These are phyloP conservation scores for Dipodomys spectabilis DNA, from an alignment of 2,113 vertebrate species.

Conservation along the genomic window DNA sequence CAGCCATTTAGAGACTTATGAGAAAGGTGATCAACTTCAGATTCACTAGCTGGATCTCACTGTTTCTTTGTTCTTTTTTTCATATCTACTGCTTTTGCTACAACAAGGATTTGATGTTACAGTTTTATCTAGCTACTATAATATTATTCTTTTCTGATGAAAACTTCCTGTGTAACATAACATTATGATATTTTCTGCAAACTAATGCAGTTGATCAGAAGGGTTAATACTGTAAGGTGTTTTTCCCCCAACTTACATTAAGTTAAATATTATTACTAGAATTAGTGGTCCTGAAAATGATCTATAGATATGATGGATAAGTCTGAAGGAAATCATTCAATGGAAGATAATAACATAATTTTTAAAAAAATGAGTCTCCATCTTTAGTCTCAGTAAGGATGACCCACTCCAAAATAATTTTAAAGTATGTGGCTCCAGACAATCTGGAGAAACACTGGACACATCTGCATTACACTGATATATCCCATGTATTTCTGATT, in stretches of 20 bases:
- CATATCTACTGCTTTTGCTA: neutral
- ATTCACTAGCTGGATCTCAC: neutral
- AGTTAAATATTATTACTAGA: conserved; percentile 29
- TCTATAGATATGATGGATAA: too few relatives aligned
- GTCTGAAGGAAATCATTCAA: neutral
- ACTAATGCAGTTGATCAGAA: conserved; percentile 13
- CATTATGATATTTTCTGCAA: neutral
- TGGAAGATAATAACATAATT: neutral
- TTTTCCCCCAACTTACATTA: neutral
- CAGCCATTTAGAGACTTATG: neutral
- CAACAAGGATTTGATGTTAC: neutral
- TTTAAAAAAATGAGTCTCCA: neutral
- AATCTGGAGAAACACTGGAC: neutral
- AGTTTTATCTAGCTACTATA: neutral
- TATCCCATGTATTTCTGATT: neutral
- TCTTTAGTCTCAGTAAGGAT: neutral
- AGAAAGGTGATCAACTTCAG: neutral
- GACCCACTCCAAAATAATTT: neutral
- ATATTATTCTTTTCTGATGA: neutral
- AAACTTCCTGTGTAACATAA: neutral
- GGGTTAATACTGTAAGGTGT: neutral
- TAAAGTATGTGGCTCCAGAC: neutral
- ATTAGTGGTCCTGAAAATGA: neutral
- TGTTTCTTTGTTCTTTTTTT: conserved; percentile 27
- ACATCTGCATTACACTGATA: neutral